Conservation (phyloP, 23 tunicate genomes). For the Diplosoma virens region DNA sequence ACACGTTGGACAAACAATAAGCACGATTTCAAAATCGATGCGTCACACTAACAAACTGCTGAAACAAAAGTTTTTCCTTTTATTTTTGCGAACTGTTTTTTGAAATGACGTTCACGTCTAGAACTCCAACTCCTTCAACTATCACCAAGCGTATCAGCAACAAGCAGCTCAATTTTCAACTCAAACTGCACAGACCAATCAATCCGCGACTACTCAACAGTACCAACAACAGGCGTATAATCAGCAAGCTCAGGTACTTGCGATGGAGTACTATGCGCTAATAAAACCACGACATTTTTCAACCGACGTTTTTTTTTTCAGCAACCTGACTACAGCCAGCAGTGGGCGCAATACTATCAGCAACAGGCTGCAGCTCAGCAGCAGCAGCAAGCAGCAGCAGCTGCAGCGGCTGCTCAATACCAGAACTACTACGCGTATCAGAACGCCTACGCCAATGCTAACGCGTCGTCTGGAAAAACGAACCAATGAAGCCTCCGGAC, state of each 20-base stretch:
- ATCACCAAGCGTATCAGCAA: slow-evolving; percentile 63
- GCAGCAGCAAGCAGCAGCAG: slow-evolving; percentile 34
- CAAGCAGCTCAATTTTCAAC: slow-evolving; percentile 61
- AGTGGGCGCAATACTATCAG: slow-evolving; percentile 91
- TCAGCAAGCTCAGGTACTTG: slow-evolving; percentile 37
- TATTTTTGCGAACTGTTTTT: too few relatives aligned
- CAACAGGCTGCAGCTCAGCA: slow-evolving; percentile 53
- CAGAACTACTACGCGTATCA: slow-evolving; percentile 90
- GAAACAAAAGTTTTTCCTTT: too few relatives aligned
- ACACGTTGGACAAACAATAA: too few relatives aligned
- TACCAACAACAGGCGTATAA: slow-evolving; percentile 33
- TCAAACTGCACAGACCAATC: not conserved
- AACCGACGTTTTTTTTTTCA: not conserved
- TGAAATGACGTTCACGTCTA: too few relatives aligned
- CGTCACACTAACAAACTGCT: too few relatives aligned
- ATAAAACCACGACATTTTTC: not conserved
- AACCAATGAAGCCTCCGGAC: too few relatives aligned
- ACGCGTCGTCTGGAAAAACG: too few relatives aligned
- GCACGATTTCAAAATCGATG: too few relatives aligned
- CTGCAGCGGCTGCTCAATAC: slow-evolving; percentile 51
- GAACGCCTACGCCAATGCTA: slow-evolving; percentile 29
- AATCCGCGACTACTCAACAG: slow-evolving; percentile 14
- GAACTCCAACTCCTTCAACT: slow-evolving; percentile 12
- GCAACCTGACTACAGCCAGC: slow-evolving; percentile 80
- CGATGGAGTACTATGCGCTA: too few relatives aligned